These are phyloP conservation scores for Erythrocercus mccallii DNA, from an alignment of 2,113 vertebrate species.

Conservation along the genomic window DNA sequence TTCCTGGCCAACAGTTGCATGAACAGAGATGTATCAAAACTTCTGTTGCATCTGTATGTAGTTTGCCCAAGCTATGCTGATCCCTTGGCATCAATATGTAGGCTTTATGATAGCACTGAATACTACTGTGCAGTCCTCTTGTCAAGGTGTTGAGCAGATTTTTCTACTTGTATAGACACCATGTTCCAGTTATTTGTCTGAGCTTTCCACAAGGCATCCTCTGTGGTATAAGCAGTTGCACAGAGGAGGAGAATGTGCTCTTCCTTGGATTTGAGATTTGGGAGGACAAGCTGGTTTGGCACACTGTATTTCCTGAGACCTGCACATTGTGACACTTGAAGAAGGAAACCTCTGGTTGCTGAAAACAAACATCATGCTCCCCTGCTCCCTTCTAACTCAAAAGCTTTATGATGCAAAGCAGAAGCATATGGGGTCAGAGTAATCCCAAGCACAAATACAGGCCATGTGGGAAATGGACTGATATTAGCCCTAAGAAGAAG, in stretches of 20 bases:
- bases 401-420: background rate
- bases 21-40: background rate
- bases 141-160: background rate
- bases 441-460: background rate
- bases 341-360: background rate
- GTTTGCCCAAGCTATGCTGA: background rate
- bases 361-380: background rate
- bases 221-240: background rate
- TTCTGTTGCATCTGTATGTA: background rate
- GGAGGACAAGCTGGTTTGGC: background rate
- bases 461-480: background rate
- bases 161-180: background rate
- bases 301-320: background rate
- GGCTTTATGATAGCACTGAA: background rate
- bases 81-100: background rate
- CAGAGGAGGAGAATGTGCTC: background rate
- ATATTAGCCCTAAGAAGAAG: background rate
- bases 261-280: background rate
- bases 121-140: background rate
- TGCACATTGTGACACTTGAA: background rate
- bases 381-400: background rate
- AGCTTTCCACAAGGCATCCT: background rate
- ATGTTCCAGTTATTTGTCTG: background rate
- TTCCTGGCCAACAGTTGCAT: background rate
- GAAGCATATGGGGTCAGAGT: background rate